Base-by-base conservation (phyloP, 2,888 invertebrate species). In the Callosobruchus maculatus region DNA sequence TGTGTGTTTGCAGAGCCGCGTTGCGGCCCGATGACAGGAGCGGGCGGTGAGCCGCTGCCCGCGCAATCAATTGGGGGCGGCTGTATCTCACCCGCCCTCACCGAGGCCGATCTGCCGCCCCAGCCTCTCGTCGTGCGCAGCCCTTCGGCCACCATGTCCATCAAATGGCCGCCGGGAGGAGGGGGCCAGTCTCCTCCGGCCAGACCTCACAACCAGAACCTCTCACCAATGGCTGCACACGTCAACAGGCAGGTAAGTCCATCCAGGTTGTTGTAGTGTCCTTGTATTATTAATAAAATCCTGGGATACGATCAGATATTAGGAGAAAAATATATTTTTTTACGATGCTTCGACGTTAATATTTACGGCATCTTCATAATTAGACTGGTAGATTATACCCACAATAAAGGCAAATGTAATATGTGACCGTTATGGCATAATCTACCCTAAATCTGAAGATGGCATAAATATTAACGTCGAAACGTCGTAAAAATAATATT, bases 41-140 rank as follows among this genome's bases (percentile, higher is more conserved):
- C 87, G 76, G 85, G 84, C 69, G 85, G 84, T 75, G 85, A 87
- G 77, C 83, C 84, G 75, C 80, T 84, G 74, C 84, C 84, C 74
- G 84, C 86, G 85, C 87, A 88, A 83, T 89, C 91, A 83, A 68
- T 7, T 22, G 49, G 49, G 49, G 49, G 7, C 13, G 49, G 49
- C 49, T 90, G 89, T 79, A 88, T 89, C 78, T 90, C 90, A 9
- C 88, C 87, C 79, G 87, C 89, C 81, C 88, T 92, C 86, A 85
- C 85, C 71, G 93, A 93, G 82, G 88, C 90, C 83, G 93, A 93
- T 86, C 88, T 92, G 73, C 93, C 93, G 73, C 93, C 93, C 74
- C 93, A 93, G 88, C 93, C 93, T 76, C 88, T 93, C 83, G 92
- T 93, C 83, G 91, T 90, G 77, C 88, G 93, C 81, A 91, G 90